Conservation (phyloP, 2,888 invertebrate genomes). For the Agrochola lota region DNA sequence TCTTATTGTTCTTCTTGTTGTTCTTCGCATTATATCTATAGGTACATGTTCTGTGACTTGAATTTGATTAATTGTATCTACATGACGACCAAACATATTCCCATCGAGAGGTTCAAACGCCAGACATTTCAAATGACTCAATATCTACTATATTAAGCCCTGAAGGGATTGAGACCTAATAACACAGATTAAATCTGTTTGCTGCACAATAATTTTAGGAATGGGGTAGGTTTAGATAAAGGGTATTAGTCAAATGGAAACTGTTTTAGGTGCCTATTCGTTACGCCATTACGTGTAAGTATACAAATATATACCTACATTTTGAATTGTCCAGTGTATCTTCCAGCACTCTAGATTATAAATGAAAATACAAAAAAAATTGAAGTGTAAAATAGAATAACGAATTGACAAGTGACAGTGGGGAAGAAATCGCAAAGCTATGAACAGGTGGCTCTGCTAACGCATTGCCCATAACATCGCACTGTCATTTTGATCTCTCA, state of each 20-base stretch:
- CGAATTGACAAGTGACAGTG: background rate
- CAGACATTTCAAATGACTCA: constrained; percentile 35
- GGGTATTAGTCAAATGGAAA: background rate
- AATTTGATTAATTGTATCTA: constrained; percentile 23
- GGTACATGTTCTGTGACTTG: background rate
- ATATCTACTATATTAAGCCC: constrained; percentile 34
- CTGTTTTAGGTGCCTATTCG: background rate
- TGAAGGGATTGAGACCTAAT: constrained; percentile 25
- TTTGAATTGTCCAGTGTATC: background rate
- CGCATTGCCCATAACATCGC: too few species aligned
- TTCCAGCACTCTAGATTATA: background rate
- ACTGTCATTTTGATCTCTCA: too few species aligned
- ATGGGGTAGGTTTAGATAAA: background rate
- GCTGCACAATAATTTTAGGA: constrained; percentile 5
- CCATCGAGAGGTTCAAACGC: constrained; percentile 23
- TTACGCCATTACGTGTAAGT: background rate
- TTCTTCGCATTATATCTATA: too few species aligned
- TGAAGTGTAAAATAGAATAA: background rate
- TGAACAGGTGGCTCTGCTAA: too few species aligned
- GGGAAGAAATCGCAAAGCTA: too few species aligned
- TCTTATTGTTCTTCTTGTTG: too few species aligned
- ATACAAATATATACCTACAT: background rate
- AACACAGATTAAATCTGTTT: constrained; percentile 29
- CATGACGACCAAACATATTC: constrained; percentile 25
- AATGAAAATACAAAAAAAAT: background rate